A percentile compares a stretch with the other conserved stretches of the same genome.
Evolutionary conservation across 37 sponge, comb jelly and placozoan genomes (phyloP).

Genomic region (Spongia lamella): DNA sequence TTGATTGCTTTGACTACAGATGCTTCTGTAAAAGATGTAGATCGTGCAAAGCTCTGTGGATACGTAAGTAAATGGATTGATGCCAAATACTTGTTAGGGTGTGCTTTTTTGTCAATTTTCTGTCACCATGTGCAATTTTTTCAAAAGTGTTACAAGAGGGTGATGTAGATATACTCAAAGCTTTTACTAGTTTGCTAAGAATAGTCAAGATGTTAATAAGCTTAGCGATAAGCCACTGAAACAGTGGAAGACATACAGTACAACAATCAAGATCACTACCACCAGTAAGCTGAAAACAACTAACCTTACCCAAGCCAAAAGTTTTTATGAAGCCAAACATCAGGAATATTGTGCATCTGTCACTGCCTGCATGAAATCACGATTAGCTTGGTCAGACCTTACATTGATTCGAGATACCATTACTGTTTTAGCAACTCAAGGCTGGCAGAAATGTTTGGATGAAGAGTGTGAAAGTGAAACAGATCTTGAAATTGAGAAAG

Average conservation of each 20-base stretch:
- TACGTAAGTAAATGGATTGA: no score
- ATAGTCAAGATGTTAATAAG: constrained; percentile 17
- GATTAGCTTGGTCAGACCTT: constrained; percentile 21
- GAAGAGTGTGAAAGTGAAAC: constrained; percentile 15
- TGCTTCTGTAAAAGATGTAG: no score
- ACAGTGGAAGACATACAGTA: constrained; percentile 17
- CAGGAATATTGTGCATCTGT: constrained; percentile 7
- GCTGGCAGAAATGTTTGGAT: constrained; percentile 16
- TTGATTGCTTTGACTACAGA: no score
- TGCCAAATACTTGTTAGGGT: no score
- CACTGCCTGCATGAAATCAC: background rate
- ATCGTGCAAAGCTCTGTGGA: no score
- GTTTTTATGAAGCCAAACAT: constrained; percentile 10
- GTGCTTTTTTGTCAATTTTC: background rate
- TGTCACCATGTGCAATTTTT: constrained; percentile 29
- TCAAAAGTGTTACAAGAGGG: constrained; percentile 31
- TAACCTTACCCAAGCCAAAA: constrained; percentile 19
- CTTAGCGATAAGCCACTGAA: constrained; percentile 12
- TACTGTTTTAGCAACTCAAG: constrained; percentile 14
- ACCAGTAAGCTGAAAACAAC: constrained; percentile 4
- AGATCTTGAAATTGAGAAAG: background rate
- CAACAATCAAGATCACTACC: constrained; percentile 20
- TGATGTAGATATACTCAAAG: constrained; percentile 26
- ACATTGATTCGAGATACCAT: constrained; percentile 29
- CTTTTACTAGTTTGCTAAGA: constrained; percentile 17